Conservation (phyloP, 1,140 invertebrate genomes). For the Linepithema humile region DNA sequence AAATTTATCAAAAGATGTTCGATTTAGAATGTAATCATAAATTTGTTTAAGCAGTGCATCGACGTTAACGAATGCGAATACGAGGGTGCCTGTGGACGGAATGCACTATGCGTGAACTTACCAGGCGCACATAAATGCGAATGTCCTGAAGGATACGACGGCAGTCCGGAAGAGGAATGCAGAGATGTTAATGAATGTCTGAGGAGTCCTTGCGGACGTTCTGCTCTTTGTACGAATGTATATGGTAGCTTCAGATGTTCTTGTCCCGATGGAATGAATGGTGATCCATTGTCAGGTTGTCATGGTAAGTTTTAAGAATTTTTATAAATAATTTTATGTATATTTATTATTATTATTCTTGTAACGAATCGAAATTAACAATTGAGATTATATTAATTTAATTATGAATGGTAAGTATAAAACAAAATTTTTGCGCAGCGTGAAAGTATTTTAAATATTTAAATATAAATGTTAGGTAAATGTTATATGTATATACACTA, state of each 20-base stretch:
- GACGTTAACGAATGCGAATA: conserved; percentile 93
- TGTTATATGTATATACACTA: no score
- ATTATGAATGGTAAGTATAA: neutral
- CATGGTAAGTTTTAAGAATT: conserved; percentile 85
- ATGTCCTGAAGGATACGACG: conserved; percentile 92
- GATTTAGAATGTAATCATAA: neutral
- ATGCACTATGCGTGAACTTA: conserved; percentile 92
- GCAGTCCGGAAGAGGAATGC: conserved; percentile 90
- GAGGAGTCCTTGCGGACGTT: conserved; percentile 88
- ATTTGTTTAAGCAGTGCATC: conserved; percentile 85
- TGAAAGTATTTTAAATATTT: neutral
- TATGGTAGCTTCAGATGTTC: conserved; percentile 90
- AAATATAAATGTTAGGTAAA: no score
- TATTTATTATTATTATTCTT: neutral
- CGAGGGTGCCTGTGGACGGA: conserved; percentile 89
- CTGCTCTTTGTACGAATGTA: conserved; percentile 90
- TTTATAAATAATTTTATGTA: neutral
- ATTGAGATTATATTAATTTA: neutral
- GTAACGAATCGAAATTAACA: neutral
- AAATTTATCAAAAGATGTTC: neutral
- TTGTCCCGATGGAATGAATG: conserved; percentile 91
- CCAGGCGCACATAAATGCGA: conserved; percentile 92
- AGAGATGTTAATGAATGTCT: conserved; percentile 89
- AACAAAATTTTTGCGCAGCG: neutral
- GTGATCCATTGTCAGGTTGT: conserved; percentile 89